These are phyloP conservation scores for Leistus spinibarbis DNA, from an alignment of 2,888 invertebrate genomes.

Conservation along the genomic window DNA sequence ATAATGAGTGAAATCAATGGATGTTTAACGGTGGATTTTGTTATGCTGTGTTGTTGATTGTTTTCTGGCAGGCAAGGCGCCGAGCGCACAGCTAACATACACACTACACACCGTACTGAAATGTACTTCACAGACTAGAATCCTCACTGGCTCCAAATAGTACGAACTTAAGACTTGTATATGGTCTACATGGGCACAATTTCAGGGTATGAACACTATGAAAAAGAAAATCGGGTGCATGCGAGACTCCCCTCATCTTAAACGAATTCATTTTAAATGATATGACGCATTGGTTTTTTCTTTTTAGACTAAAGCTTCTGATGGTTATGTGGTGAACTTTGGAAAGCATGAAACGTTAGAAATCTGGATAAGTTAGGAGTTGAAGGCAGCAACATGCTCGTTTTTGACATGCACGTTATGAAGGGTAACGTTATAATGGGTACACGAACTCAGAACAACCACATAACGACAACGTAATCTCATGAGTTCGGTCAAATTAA, in stretches of 20 bases:
- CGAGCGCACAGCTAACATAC: not conserved
- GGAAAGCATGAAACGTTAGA: not conserved
- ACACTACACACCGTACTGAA: not conserved
- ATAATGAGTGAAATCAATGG: slow-evolving; percentile 10
- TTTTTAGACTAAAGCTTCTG: too few relatives aligned
- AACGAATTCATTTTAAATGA: too few relatives aligned
- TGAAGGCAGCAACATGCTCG: not conserved
- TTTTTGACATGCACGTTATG: slow-evolving; percentile 38
- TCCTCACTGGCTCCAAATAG: not conserved
- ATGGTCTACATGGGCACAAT: too few relatives aligned
- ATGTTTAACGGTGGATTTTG: not conserved
- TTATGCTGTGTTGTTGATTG: not conserved
- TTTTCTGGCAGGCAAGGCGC: slow-evolving; percentile 1
- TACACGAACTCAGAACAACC: slow-evolving; percentile 27
- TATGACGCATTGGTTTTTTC: too few relatives aligned
- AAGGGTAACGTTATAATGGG: slow-evolving; percentile 40
- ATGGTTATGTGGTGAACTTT: too few relatives aligned
- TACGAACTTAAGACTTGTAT: too few relatives aligned
- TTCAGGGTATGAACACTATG: too few relatives aligned
- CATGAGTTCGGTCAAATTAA: slow-evolving; percentile 34
- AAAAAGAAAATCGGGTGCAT: too few relatives aligned
- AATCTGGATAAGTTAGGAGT: not conserved
- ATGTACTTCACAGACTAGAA: not conserved
- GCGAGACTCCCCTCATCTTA: too few relatives aligned
- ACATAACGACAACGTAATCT: slow-evolving; percentile 36